phyloP scores from a whole-genome alignment of 2,797 vertebrate species.

The Pempheris klunzingeri region DNA sequence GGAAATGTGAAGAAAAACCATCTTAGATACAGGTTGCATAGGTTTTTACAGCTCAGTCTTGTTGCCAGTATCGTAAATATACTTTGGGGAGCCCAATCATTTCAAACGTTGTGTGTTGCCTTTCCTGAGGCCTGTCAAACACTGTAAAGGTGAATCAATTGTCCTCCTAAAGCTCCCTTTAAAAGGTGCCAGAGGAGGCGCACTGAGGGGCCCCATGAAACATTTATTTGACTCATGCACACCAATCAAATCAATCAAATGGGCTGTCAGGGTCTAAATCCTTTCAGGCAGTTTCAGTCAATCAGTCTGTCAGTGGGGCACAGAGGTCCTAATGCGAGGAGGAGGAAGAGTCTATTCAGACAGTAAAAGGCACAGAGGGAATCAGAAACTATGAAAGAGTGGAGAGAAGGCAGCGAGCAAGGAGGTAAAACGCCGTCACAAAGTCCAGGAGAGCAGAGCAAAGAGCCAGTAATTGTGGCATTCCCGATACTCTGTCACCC shows the following conservation, averaged over 20 bases:
- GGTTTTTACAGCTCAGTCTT: constrained; percentile 8
- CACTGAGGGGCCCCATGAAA: constrained; percentile 12
- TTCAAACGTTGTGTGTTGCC: constrained; percentile 11
- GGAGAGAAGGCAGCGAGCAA: not conserved
- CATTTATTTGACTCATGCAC: constrained; percentile 46
- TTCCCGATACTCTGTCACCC: constrained; percentile 49
- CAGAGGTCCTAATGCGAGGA: constrained; percentile 23
- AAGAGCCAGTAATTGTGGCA: constrained; percentile 37
- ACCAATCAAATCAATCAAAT: constrained; percentile 51
- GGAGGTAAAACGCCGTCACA: constrained; percentile 15
- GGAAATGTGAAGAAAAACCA: not conserved
- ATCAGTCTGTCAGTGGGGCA: constrained; percentile 12
- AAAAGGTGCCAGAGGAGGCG: constrained; percentile 42
- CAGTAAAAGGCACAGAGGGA: constrained; percentile 18
- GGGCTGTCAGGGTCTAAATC: constrained; percentile 40
- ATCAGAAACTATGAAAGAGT: constrained; percentile 1
- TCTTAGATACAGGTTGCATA: too few species aligned
- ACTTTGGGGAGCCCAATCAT: constrained; percentile 22
- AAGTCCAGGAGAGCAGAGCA: constrained; percentile 25
- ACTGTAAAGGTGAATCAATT: constrained; percentile 33
- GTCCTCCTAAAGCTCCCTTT: constrained; percentile 27
- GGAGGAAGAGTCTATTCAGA: constrained; percentile 22
- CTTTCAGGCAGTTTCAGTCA: constrained; percentile 29
- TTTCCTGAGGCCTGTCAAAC: constrained; percentile 44
- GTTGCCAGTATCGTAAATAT: constrained; percentile 28